phyloP scores from a whole-genome alignment of 1,140 invertebrate genomes.

The Ptiloglossa arizonensis region DNA sequence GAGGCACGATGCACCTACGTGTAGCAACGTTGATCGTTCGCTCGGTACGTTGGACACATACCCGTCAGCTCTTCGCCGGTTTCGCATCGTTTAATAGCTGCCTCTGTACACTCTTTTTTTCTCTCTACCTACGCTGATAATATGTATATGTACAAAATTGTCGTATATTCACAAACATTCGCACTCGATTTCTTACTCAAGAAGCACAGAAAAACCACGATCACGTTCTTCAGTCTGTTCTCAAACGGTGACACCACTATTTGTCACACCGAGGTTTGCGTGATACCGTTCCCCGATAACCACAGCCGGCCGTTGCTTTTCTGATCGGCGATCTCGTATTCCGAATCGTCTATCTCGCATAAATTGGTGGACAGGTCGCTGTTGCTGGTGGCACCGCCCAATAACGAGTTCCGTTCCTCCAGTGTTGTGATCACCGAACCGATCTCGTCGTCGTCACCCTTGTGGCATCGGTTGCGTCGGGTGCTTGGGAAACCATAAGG shows the following conservation, averaged over 20 bases:
- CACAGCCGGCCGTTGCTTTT: conserved; percentile 81
- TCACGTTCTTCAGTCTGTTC: conserved; percentile 46
- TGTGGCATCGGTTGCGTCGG: conserved; percentile 82
- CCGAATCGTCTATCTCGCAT: conserved; percentile 97
- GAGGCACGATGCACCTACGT: conserved; percentile 49
- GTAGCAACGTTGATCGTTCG: conserved; percentile 10
- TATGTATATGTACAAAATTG: conserved; percentile 73
- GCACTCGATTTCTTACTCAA: conserved; percentile 50
- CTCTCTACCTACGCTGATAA: conserved; percentile 60
- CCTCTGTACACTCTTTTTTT: conserved; percentile 70
- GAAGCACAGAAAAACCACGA: conserved; percentile 62
- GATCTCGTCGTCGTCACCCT: conserved; percentile 81
- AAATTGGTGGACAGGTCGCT: conserved; percentile 93
- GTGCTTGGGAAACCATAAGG: conserved; percentile 87
- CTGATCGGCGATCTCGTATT: conserved; percentile 85
- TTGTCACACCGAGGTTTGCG: conserved; percentile 85
- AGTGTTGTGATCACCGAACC: conserved; percentile 83
- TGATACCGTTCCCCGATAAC: conserved; percentile 80
- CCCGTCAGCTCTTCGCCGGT: conserved; percentile 11
- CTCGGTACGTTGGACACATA: conserved; percentile 32
- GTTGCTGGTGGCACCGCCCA: conserved; percentile 87
- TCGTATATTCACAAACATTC: conserved; percentile 69
- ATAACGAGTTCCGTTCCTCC: conserved; percentile 89
- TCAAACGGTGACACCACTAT: conserved; percentile 55
- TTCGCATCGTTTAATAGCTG: conserved; percentile 59